Evolutionary conservation across 2,888 invertebrate genomes (phyloP).

Genomic region (Barypeithes pellucidus): DNA sequence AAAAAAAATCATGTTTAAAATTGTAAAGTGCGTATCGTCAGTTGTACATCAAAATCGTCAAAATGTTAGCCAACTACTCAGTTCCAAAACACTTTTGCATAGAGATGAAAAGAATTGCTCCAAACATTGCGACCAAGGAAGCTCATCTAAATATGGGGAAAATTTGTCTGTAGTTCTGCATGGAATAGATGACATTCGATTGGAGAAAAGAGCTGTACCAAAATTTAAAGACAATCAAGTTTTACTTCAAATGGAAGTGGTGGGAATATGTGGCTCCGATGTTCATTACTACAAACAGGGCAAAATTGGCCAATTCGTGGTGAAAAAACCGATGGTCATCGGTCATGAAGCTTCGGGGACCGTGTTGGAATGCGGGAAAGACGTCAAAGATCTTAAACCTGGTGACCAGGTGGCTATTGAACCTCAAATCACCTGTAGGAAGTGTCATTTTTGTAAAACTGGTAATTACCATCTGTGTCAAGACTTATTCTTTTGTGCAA

Average conservation of each 20-base stretch:
- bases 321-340: conserved; percentile 88
- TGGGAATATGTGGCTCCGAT: conserved; percentile 97
- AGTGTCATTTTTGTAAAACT: conserved; percentile 87
- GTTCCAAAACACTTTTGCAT: background rate
- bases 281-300: conserved; percentile 93
- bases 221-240: conserved; percentile 86
- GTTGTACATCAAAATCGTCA: background rate
- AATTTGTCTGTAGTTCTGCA: conserved; percentile 84
- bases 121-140: background rate
- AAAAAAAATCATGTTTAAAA: background rate
- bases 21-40: background rate
- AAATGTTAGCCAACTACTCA: background rate
- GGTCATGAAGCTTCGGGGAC: conserved; percentile 93
- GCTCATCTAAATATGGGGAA: conserved; percentile 67
- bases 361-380: conserved; percentile 82
- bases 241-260: conserved; percentile 88
- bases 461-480: conserved; percentile 93
- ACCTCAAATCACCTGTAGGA: conserved; percentile 91
- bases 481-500: conserved; percentile 93
- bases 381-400: conserved; percentile 78
- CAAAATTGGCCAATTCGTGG: conserved; percentile 88
- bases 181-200: conserved; percentile 80
- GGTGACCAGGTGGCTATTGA: conserved; percentile 94
- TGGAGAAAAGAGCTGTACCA: conserved; percentile 88
- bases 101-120: background rate